Evolutionary conservation across 2,888 invertebrate species (phyloP), one percentile per base, ranked within the genome.

Genomic region (Aspidiotus destructor): DNA sequence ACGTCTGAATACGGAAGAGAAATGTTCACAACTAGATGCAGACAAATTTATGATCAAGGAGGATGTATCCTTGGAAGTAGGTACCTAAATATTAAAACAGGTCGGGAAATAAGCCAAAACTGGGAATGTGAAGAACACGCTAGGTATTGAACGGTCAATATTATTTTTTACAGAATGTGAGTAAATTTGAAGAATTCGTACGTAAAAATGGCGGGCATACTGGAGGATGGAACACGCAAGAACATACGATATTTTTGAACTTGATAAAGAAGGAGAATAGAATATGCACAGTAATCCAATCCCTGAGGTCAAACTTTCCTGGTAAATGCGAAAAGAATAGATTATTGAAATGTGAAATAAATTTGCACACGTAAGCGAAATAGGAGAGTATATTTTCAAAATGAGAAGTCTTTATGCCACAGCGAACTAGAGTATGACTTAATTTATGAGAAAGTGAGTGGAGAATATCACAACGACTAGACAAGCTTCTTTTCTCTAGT

Each of bases 171-270:
- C 54, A 70, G 70, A 61, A 64, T 54, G 41, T 65, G 48, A 41
- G 60, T 11, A 53, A 61, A 54, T 70, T 70, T 41, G 42, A 70
- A 8, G 41, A 60, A 17, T 70, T 60, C 17, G 40, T 70, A 1
- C 52, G 58, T 13, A 44, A 55, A 15, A 48, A 65, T 15, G 70
- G 70, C n/a, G 67, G 67, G 8, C 65, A 61, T 55, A 42, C 65
- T 2, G 70, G 65, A 42, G 65, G 65, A 7, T 70, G 70, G 70
- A 40, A 63, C n/a, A 54, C 57, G 44, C 42, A 11, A 2, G 65
- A 70, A 41, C 70, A 70, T 42, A 41, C 41, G 10, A 11, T 60
- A 8, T 70, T 65, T 53, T 13, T 65, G 10, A 60, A 65, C 41
- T 44, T 65, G 40, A 60, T 55, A 13, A 55, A n/a, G 15, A 70